These are phyloP conservation scores for Thymallus thymallus DNA, from an alignment of 2,113 vertebrate genomes.

Conservation along the genomic window DNA sequence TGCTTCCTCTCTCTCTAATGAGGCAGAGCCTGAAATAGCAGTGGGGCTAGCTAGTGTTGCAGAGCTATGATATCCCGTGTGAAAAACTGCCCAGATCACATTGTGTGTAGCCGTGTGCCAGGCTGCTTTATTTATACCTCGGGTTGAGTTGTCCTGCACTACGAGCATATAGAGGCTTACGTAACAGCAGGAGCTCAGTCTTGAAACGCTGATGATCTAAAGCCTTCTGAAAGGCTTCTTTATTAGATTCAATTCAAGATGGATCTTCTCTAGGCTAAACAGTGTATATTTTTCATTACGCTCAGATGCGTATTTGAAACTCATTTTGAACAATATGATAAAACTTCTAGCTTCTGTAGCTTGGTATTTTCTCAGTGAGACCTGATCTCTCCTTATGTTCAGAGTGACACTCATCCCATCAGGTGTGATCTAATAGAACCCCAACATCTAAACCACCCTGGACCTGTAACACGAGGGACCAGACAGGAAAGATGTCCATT, in stretches of 20 bases:
- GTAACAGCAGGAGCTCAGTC: conserved; percentile 48
- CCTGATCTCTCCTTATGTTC: background rate
- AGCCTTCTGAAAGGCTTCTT: background rate
- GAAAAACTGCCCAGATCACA: conserved; percentile 68
- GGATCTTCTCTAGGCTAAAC: background rate
- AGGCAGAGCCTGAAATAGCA: conserved; percentile 70
- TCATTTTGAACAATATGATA: background rate
- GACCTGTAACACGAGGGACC: conserved; percentile 55
- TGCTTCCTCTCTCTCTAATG: conserved; percentile 61
- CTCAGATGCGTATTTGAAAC: background rate
- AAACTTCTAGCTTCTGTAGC: background rate
- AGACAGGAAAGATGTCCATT: conserved; percentile 59
- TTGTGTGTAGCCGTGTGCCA: conserved; percentile 66
- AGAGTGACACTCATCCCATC: background rate
- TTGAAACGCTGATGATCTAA: background rate
- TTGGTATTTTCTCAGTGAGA: background rate
- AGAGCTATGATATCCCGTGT: conserved; percentile 70
- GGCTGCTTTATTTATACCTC: conserved; percentile 72
- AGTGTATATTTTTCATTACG: background rate
- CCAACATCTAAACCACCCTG: conserved; percentile 23
- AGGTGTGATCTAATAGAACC: background rate
- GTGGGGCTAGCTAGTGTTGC: conserved; percentile 60
- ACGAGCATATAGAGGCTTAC: conserved; percentile 67
- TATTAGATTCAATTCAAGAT: background rate
- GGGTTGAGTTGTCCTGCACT: conserved; percentile 66